Evolutionary conservation across 2,888 invertebrate genomes (phyloP), one percentile per base, ranked within the genome.

Genomic region (Latrodectus elegans): DNA sequence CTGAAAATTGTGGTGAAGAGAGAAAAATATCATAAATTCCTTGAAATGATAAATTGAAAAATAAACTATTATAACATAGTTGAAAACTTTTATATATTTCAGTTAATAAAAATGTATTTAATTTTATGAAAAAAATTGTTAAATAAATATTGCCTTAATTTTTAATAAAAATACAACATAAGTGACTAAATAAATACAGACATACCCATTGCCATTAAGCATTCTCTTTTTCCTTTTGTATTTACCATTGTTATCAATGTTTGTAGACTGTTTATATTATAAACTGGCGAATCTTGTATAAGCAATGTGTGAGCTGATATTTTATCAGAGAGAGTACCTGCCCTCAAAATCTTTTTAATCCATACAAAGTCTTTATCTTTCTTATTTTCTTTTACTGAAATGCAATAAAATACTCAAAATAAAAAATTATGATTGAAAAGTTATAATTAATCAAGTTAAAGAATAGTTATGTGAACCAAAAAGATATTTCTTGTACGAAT

Each of bases 251-350:
- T 94, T 26, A 97, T 94, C 15, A 98, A 92, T 91, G 94, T 94
- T 83, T 94, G 94, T 38, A 97, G 92, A 53, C 95, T 94, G 14
- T 94, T 92, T 74, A 97, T 92, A 92, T 95, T 96, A 92, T 95
- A 95, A n/a, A 96, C 93, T 0, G 97, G 96, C 90, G 95, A 95
- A 91, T 97, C 95, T 94, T 97, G 95, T 89, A 97, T 94, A 49
- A 95, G 93, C 49, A 98, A 93, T 9, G 95, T 95, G 86, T 95
- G 95, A 0, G 97, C 97, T 4, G 97, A 97, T 85, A 97, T 94
- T 93, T 95, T 96, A 92, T 98, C 98, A 0, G 95, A 94, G 0
- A 95, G 94, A 0, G 97, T 97, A 89, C 98, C 98, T 90, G 95
- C 95, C 14, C 94, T 93, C 90, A 97, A 93, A 12, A 97, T 94